Base-by-base conservation (phyloP, 2,113 vertebrate species). In the Rhea americana region DNA sequence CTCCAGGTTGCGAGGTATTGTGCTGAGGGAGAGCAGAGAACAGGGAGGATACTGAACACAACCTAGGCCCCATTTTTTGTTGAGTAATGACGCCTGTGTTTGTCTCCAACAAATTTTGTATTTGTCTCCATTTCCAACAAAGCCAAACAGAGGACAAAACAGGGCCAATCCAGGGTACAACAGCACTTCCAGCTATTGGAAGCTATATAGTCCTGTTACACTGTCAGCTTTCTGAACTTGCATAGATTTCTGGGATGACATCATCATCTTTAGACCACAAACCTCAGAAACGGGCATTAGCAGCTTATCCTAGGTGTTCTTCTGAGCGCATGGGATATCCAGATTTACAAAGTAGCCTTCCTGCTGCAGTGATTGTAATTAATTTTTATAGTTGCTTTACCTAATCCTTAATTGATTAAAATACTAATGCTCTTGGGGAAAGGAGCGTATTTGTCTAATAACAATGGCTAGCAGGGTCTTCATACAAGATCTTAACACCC, bases 121-220 rank as follows among this genome's bases (percentile, higher is more conserved):
- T 95, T 94, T 94, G 93, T 72, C 70, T 91, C 84, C 41, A 74
- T 96, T 94, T 95, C 86, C 68, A 66, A 16, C 79, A 84, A 88
- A 96, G 93, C 32, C 22, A 8, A 67, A 72, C 62, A 59, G 13
- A 74, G 58, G 63, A n/a, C 63, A 90, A 12, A 47, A 90, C 71
- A 80, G 78, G 35, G 63, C 37, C 63, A 90, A 12, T 51, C 90
- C 71, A 80, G 78, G 35, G 39, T 50, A 91, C 61, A 72, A 55
- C 24, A 89, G 72, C 68, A 83, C 25, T 95, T 93, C 66, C 78
- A 91, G 86, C 81, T 87, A 75, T 72, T 89, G 83, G 83, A 78
- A 95, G 37, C 43, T 16, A 7, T 41, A 37, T 4, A 85, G 25
- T 18, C 26, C 35, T 76, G 14, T 21, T 8, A 28, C 53, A 93